Percentiles rank a stretch among this genome's conserved stretches.
phyloP scores from a whole-genome alignment of 2,797 vertebrate genomes.

The Mormyrus proboscirostris region DNA sequence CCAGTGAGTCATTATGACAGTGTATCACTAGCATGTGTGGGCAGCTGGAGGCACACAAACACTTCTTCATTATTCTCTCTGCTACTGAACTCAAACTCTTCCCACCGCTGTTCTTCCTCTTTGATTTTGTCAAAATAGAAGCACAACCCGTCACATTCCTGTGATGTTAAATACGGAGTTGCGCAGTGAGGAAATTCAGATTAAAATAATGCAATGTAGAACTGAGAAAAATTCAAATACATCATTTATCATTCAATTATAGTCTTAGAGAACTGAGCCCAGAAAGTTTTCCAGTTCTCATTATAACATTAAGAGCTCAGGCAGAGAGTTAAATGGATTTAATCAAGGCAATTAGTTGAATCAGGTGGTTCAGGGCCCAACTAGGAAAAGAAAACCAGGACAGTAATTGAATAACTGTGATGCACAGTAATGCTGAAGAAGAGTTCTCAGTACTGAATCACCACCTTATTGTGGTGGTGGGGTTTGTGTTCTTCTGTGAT shows the following conservation, averaged over 20 bases:
- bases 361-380: neutral
- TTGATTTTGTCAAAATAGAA: neutral
- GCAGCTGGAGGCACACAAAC: neutral
- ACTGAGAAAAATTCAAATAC: neutral
- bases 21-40: neutral
- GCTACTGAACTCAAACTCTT: neutral
- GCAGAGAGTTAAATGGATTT: constrained; percentile 5
- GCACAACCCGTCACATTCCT: neutral
- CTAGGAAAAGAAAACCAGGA: constrained; percentile 4
- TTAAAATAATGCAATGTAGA: neutral
- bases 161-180: neutral
- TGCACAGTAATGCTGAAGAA: neutral
- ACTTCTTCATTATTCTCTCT: neutral
- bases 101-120: neutral
- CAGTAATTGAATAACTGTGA: neutral
- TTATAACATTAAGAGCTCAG: neutral
- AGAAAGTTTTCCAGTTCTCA: constrained; percentile 12
- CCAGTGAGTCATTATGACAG: neutral
- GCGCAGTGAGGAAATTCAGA: neutral
- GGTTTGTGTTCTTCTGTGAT: neutral
- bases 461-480: neutral
- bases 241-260: constrained; percentile 3
- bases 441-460: neutral
- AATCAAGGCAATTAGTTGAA: constrained; percentile 5
- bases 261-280: neutral